Conservation (phyloP, 2,888 invertebrate genomes). For the Chrysolina oricalcia region DNA sequence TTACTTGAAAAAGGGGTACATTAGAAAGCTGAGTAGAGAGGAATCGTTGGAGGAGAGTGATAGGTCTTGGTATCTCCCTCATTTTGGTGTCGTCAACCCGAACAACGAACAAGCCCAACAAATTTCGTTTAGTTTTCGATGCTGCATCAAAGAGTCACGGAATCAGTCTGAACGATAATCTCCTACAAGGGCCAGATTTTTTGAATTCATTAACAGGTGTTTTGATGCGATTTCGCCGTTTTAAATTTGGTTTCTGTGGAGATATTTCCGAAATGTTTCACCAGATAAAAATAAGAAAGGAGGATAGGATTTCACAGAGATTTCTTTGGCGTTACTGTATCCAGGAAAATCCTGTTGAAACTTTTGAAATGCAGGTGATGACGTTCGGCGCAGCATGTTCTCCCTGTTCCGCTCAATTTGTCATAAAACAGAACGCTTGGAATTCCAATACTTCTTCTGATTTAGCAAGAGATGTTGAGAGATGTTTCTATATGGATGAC, state of each 20-base stretch:
- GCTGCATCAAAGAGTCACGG: no score
- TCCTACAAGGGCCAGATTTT: not conserved
- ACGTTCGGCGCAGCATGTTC: no score
- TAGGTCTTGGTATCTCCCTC: no score
- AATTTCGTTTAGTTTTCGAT: no score
- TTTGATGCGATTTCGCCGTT: constrained; percentile 10
- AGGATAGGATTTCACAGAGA: not conserved
- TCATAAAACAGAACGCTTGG: no score
- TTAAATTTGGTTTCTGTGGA: not conserved
- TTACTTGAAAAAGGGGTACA: not conserved
- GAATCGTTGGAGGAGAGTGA: not conserved
- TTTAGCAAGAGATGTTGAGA: not conserved
- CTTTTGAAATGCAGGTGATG: no score
- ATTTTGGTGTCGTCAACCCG: no score
- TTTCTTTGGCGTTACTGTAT: constrained; percentile 17
- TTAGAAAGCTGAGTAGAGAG: not conserved
- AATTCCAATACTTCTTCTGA: no score
- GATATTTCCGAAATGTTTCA: not conserved
- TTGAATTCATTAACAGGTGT: not conserved
- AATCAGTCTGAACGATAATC: no score
- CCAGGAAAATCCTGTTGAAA: not conserved
- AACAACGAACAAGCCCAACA: no score
- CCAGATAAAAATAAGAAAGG: not conserved
- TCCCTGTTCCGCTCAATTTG: no score
- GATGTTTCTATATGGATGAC: not conserved